Evolutionary conservation across 2,113 vertebrate genomes (phyloP).

Genomic region (Bettongia penicillata): DNA sequence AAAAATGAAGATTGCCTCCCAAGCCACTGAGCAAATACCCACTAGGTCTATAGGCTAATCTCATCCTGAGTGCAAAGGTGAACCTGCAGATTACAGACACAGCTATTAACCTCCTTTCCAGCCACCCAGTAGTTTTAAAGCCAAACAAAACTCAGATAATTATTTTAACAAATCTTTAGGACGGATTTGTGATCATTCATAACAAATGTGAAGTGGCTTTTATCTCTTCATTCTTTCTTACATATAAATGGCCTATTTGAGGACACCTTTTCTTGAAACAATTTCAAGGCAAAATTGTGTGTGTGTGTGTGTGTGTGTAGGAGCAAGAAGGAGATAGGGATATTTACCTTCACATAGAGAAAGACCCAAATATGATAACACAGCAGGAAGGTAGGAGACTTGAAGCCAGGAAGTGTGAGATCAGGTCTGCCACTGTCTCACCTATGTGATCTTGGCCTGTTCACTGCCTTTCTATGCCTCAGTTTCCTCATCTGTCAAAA

Average conservation of each 20-base stretch:
- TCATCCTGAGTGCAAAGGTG: constrained; percentile 12
- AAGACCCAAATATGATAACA: background rate
- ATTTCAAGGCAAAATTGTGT: background rate
- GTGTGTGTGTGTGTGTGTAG: background rate
- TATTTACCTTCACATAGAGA: background rate
- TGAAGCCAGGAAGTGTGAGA: background rate
- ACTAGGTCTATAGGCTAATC: background rate
- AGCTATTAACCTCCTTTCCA: background rate
- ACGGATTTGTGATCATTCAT: constrained; percentile 73
- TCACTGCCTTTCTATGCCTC: background rate
- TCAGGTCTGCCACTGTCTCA: background rate
- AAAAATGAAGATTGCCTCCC: constrained; percentile 20
- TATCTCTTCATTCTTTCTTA: constrained; percentile 74
- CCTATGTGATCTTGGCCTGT: background rate
- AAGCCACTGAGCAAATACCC: constrained; percentile 13
- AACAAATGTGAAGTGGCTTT: constrained; percentile 74
- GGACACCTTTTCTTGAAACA: constrained; percentile 56
- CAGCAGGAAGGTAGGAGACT: background rate
- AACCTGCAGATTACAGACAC: background rate
- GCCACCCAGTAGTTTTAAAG: background rate
- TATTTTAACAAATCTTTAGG: background rate
- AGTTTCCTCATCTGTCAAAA: too few species aligned
- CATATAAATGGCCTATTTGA: constrained; percentile 76
- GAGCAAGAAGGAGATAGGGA: background rate
- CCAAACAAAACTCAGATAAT: background rate